Conservation (phyloP, 2,797 vertebrate genomes). For the Parambassis ranga region DNA sequence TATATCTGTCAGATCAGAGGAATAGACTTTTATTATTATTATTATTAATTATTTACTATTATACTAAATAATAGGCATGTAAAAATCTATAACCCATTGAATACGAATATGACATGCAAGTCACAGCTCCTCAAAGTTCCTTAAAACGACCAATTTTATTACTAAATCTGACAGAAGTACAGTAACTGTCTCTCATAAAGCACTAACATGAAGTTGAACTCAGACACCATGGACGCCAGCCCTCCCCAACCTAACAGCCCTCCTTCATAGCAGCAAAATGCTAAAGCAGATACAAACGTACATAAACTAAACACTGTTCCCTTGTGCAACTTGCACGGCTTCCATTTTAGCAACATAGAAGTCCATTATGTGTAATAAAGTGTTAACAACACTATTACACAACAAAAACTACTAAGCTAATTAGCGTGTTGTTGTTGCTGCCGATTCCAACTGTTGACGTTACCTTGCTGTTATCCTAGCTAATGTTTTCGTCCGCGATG, state of each 20-base stretch:
- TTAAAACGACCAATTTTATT: neutral
- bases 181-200: neutral
- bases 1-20: no score
- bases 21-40: no score
- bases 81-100: no score
- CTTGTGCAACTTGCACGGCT: neutral
- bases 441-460: conserved; percentile 15
- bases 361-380: neutral
- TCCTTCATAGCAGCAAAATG: neutral
- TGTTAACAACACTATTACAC: no score
- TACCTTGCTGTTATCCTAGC: conserved; percentile 63
- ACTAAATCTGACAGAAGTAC: neutral
- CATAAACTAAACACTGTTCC: neutral
- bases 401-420: neutral
- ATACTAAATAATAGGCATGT: no score
- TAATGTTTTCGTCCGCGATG: conserved; percentile 30
- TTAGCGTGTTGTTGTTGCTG: neutral
- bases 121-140: no score
- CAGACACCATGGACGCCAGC: neutral
- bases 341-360: neutral
- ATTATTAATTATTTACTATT: no score
- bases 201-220: neutral
- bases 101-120: no score
- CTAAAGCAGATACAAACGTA: neutral
- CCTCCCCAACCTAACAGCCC: neutral